Percentiles rank a stretch among this genome's conserved stretches.
phyloP scores from a whole-genome alignment of 2,888 invertebrate species.

The Apodemia zela region DNA sequence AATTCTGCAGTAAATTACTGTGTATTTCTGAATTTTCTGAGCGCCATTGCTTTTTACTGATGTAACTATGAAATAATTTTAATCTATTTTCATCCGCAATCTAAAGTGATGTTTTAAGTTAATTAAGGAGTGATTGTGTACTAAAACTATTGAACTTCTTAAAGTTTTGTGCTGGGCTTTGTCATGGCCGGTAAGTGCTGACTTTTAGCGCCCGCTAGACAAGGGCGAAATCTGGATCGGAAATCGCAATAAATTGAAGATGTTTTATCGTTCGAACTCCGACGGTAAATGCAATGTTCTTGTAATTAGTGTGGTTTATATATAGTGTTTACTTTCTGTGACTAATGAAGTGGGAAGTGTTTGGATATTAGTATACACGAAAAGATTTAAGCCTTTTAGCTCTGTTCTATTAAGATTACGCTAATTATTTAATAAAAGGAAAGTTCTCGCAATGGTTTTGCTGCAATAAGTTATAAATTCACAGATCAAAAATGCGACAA shows the following conservation, averaged over 20 bases:
- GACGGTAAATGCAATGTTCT: conserved; percentile 81
- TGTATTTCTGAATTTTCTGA: conserved; percentile 77
- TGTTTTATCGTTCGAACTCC: conserved; percentile 81
- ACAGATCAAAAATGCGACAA: conserved; percentile 37
- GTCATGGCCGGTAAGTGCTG: conserved; percentile 91
- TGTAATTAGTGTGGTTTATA: conserved; percentile 76
- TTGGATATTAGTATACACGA: conserved; percentile 57
- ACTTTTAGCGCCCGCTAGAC: conserved; percentile 79
- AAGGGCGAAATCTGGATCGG: conserved; percentile 80
- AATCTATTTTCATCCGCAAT: conserved; percentile 81
- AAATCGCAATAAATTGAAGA: conserved; percentile 79
- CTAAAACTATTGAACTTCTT: conserved; percentile 75
- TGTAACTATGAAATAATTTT: conserved; percentile 80
- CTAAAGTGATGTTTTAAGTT: conserved; percentile 79
- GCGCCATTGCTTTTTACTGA: conserved; percentile 80
- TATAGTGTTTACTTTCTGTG: conserved; percentile 70
- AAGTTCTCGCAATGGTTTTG: conserved; percentile 59
- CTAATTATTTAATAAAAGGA: conserved; percentile 48
- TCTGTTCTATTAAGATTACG: conserved; percentile 52
- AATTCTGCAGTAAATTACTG: conserved; percentile 74
- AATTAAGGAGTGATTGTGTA: conserved; percentile 75
- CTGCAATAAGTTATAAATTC: conserved; percentile 30
- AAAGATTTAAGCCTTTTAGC: conserved; percentile 60
- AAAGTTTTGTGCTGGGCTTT: conserved; percentile 82
- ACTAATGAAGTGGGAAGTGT: conserved; percentile 62